Evolutionary conservation across 2,797 vertebrate genomes (phyloP), one percentile per base, ranked within the genome.

Genomic region (Mastacembelus armatus): DNA sequence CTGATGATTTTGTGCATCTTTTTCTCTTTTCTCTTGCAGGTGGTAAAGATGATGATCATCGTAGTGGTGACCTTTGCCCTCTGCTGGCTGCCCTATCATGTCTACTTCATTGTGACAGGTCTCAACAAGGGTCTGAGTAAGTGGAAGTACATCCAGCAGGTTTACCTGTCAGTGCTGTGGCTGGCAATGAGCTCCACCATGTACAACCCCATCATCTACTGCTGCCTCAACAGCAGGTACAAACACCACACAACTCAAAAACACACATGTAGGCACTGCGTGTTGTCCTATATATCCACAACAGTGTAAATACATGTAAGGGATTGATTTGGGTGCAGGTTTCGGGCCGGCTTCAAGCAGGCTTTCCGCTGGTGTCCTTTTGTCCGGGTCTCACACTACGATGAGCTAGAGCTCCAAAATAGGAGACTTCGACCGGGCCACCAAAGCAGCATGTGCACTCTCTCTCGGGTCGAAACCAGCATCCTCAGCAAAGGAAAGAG

Each of bases 141-240:
- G 49, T 96, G 94, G 95, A 98, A 96, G 90, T 96, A 95, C 51
- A 98, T 98, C 87, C 97, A 98, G 81, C 97, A 98, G 87, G 93
- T 98, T 64, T 98, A 98, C 77, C 87, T 98, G 84, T 94, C 94
- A 0, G 95, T 96, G 59, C 94, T 98, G 89, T 98, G 97, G 96
- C 93, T 98, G 71, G 97, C 96, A 43, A 98, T 98, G 97, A 98
- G 96, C 85, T 98, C 96, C 18, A 98, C 96, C 32, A 98, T 98
- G 97, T 98, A 98, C 90, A 98, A 98, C 74, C 97, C 97, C 50
- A 97, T 98, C 86, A 98, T 98, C 91, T 98, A 98, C 92, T 98
- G 96, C 88, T 98, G 97, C 85, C 94, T 98, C 63, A 98, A 98
- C 88, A 97, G 95, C 88, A 96, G 97, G 97, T 70, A n/a, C 30